phyloP scores from a whole-genome alignment of 1,140 invertebrate genomes.

The Heliothis subflexa region DNA sequence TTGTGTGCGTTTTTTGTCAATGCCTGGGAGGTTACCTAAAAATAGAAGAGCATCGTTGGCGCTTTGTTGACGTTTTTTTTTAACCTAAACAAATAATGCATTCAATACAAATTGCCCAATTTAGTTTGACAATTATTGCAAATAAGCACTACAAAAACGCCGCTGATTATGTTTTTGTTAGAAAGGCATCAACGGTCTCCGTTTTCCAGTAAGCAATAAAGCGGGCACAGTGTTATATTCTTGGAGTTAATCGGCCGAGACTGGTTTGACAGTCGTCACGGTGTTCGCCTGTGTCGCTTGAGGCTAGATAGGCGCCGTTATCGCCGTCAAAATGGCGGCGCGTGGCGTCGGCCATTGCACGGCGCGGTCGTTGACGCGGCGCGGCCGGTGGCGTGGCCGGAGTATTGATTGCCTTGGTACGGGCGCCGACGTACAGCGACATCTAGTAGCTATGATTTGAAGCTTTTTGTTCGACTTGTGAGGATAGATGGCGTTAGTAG shows the following conservation, averaged over 20 bases:
- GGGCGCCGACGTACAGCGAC: constrained; percentile 57
- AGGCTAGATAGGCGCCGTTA: constrained; percentile 71
- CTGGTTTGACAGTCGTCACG: constrained; percentile 35
- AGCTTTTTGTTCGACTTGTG: background rate
- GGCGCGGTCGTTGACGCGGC: constrained; percentile 64
- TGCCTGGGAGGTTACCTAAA: constrained; percentile 17
- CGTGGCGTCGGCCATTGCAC: constrained; percentile 61
- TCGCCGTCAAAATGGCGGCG: constrained; percentile 77
- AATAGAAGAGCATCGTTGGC: constrained; percentile 1
- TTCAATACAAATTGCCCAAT: background rate
- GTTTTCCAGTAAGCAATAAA: constrained; percentile 30
- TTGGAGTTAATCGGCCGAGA: background rate
- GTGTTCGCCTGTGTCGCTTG: constrained; percentile 38
- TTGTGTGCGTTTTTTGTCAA: constrained; percentile 32
- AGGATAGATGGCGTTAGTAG: constrained; percentile 64
- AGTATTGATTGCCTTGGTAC: constrained; percentile 61
- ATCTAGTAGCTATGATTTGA: constrained; percentile 60
- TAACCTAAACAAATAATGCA: background rate
- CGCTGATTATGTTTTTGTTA: constrained; percentile 3
- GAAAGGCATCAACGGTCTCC: constrained; percentile 21
- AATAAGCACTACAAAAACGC: constrained; percentile 13
- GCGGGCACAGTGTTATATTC: constrained; percentile 13
- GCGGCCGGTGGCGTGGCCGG: constrained; percentile 53
- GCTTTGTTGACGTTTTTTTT: constrained; percentile 1
- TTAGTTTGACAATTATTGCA: constrained; percentile 10